A percentile compares a stretch with the other conserved stretches of the same genome.
Evolutionary conservation across 2,888 invertebrate species (phyloP).

Genomic region (Drosophila testacea): DNA sequence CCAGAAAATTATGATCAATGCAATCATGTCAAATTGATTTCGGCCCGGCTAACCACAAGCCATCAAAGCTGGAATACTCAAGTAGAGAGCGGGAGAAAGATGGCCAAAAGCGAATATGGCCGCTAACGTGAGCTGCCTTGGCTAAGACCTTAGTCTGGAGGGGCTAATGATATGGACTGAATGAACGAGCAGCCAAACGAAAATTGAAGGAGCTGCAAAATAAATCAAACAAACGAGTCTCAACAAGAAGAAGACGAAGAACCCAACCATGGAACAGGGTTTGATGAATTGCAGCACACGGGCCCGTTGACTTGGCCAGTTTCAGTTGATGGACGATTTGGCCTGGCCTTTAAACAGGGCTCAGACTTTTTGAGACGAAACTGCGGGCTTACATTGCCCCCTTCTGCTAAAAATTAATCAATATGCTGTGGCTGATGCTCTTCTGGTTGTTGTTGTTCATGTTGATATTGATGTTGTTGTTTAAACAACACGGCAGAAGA

Average conservation of each 20-base stretch:
- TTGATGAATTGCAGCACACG: conserved; percentile 74
- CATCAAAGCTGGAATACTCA: conserved; percentile 15
- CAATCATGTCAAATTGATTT: conserved; percentile 81
- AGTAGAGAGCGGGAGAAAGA: conserved; percentile 2
- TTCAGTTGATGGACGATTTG: conserved; percentile 66
- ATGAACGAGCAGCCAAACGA: conserved; percentile 25
- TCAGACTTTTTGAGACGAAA: conserved; percentile 12
- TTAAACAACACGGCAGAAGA: conserved; percentile 55
- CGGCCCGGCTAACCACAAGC: conserved; percentile 42
- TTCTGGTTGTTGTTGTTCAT: conserved; percentile 39
- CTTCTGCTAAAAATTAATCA: conserved; percentile 68
- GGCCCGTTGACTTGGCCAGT: conserved; percentile 67
- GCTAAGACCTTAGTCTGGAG: conserved; percentile 12
- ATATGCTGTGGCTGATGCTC: conserved; percentile 50
- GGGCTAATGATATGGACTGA: conserved; percentile 55
- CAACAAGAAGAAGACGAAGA: conserved; percentile 1
- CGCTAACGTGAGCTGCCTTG: background rate
- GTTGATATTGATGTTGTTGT: conserved; percentile 50
- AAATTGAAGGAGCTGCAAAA: conserved; percentile 77
- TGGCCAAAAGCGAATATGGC: conserved; percentile 20
- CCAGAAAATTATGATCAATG: conserved; percentile 73
- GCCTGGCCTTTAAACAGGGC: conserved; percentile 10
- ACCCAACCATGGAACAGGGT: conserved; percentile 33
- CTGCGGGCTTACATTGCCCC: conserved; percentile 40
- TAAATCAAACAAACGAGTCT: conserved; percentile 77